These are phyloP conservation scores for Syrphus vitripennis DNA, from an alignment of 2,888 invertebrate species.

Conservation along the genomic window DNA sequence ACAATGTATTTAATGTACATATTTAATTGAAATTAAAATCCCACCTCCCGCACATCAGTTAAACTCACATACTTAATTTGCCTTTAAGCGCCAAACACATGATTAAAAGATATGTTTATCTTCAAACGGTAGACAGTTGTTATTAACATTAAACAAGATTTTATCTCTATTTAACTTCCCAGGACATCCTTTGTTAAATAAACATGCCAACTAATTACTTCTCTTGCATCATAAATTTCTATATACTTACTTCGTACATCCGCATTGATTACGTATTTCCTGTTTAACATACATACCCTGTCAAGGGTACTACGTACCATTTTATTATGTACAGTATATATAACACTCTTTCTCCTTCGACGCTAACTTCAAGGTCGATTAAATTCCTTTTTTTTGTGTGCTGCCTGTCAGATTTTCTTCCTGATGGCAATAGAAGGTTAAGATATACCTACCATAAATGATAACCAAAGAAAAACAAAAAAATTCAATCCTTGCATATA, in stretches of 20 bases:
- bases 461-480: not conserved
- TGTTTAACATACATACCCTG: constrained; percentile 31
- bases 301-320: not conserved
- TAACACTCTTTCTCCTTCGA: constrained; percentile 26
- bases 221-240: not conserved
- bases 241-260: not conserved
- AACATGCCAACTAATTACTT: not conserved
- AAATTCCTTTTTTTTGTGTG: constrained; percentile 24
- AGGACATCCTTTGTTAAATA: not conserved
- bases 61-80: not conserved
- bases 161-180: not conserved
- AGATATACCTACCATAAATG: too few relatives aligned
- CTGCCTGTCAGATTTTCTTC: constrained; percentile 16
- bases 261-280: not conserved
- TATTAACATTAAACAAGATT: not conserved
- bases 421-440: not conserved
- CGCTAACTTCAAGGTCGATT: constrained; percentile 47
- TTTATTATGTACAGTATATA: not conserved
- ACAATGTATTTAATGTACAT: too few relatives aligned
- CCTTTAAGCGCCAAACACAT: not conserved
- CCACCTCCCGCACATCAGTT: not conserved
- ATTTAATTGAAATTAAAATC: not conserved
- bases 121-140: not conserved
- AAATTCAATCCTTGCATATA: constrained; percentile 22
- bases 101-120: not conserved